Conservation (phyloP, 2,113 vertebrate species). For the Podilymbus podiceps region DNA sequence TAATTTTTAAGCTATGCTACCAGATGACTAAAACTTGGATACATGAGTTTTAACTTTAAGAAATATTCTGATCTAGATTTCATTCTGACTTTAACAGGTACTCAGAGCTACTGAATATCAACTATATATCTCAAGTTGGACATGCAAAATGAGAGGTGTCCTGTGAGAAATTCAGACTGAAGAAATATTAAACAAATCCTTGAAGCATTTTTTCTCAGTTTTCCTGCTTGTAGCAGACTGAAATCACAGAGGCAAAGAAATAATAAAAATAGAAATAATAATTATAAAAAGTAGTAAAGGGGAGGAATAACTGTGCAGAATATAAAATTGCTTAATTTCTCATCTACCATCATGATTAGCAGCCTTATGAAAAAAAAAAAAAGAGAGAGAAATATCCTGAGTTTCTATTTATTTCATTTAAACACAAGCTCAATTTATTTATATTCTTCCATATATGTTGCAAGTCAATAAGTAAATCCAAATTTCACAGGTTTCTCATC, state of each 20-base stretch:
- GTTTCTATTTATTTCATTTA: neutral
- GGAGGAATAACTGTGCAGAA: neutral
- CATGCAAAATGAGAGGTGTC: neutral
- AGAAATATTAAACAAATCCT: neutral
- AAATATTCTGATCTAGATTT: neutral
- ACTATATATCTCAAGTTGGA: neutral
- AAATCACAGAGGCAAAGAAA: neutral
- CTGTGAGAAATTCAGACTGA: neutral
- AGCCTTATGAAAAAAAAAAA: neutral
- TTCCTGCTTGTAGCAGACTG: neutral
- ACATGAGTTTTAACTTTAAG: neutral
- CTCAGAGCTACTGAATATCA: neutral
- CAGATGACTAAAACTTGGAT: neutral
- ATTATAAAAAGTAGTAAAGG: neutral
- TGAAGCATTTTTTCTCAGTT: neutral
- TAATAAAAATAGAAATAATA: neutral
- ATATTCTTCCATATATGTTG: neutral
- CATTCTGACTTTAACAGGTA: neutral
- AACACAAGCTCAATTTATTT: neutral
- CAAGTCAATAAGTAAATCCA: conserved; percentile 7
- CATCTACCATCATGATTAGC: neutral
- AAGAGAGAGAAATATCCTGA: neutral
- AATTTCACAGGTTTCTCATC: conserved; percentile 12
- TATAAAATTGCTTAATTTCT: neutral
- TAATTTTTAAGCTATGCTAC: neutral